Percentiles rank a stretch among this genome's conserved stretches.
Evolutionary conservation across 2,888 invertebrate species (phyloP).

Genomic region (Lamellibrachia satsuma): DNA sequence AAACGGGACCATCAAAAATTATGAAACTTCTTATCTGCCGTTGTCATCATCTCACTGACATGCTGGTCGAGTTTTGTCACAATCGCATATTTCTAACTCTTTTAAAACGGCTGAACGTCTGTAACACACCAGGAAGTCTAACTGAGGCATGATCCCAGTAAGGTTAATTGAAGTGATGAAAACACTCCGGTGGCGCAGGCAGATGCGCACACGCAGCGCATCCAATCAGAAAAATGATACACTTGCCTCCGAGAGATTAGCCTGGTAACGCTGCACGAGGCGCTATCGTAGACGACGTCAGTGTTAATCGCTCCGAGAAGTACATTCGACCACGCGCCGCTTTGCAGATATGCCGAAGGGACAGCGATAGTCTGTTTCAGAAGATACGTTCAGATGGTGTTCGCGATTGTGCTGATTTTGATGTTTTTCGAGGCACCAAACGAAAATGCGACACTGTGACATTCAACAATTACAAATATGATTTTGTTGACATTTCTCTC

Average conservation of each 20-base stretch:
- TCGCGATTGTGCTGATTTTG: not conserved
- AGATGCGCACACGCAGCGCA: not conserved
- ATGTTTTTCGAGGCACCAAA: not conserved
- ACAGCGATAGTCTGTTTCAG: not conserved
- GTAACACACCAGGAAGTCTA: too few species aligned
- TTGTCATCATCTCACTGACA: too few species aligned
- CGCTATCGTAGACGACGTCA: not conserved
- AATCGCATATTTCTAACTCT: too few species aligned
- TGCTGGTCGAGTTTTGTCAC: too few species aligned
- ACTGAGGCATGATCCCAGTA: too few species aligned
- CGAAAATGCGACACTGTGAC: too few species aligned
- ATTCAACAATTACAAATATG: too few species aligned
- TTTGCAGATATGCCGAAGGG: not conserved
- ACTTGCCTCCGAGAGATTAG: not conserved
- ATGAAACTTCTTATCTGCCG: too few species aligned
- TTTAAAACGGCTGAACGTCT: too few species aligned
- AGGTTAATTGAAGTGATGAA: not conserved
- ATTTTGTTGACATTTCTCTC: too few species aligned
- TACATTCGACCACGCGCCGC: not conserved
- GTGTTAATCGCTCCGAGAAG: conserved; percentile 5
- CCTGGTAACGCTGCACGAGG: not conserved
- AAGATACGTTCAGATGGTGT: not conserved
- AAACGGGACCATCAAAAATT: too few species aligned
- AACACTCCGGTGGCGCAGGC: not conserved
- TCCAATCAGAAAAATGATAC: not conserved